Base-by-base conservation (phyloP, 2,888 invertebrate genomes). In the Argynnis bischoffii region DNA sequence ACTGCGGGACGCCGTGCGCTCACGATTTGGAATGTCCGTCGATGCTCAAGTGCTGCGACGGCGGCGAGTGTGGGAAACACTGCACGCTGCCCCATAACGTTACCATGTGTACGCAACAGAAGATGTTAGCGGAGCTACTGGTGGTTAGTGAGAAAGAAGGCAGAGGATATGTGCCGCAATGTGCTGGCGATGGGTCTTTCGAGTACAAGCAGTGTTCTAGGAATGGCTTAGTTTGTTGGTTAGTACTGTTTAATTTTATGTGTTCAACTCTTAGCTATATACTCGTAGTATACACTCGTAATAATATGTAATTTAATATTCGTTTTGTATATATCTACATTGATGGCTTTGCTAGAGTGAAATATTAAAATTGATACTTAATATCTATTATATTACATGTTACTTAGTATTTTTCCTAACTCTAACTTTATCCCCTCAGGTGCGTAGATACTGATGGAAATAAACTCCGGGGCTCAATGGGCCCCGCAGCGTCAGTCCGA, bases 141-240 rank as follows among this genome's bases (percentile, higher is more conserved):
- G 94, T 96, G 8, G 94, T 96, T 11, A 96, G 95, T 65, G 97
- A 97, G 86, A 94, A 95, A 56, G 96, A 96, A 74, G 97, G 97
- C 0, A 94, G 95, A 46, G 97, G 97, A 1, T 97, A 97, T 78
- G 94, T 97, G 65, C 97, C 97, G 0, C 97, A 97, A 79, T 97
- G 97, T 79, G 93, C 93, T 41, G 84, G 82, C 60, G 95, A 95
- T 70, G 97, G 97, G 0, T 93, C 94, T 63, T 97, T 96, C 82
- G 91, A 95, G 41, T 93, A 95, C 0, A 94, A 93, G 71, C 97
- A 97, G 79, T 97, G 97, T 82, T 97, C 97, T 0, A 93, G 97
- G 67, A 97, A 97, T 82, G 96, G 96, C 35, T 86, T 97, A 35
- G 97, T 97, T 73, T 97, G 97, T 82, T 97, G 97, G 97, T 92